phyloP scores from a whole-genome alignment of 2,797 vertebrate species.

The Botia kubotai region DNA sequence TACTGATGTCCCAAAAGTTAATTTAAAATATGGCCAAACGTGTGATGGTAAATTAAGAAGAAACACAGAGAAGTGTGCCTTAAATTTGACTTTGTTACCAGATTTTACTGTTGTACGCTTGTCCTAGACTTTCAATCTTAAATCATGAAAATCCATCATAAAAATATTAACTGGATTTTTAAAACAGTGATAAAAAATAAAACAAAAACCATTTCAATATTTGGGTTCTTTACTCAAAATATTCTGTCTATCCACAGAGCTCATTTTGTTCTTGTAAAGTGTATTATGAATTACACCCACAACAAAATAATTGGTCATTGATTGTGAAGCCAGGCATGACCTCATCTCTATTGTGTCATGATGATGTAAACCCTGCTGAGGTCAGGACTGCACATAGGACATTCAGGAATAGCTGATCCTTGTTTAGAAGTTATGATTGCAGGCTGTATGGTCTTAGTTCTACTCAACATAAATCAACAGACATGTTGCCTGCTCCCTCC shows the following conservation, averaged over 20 bases:
- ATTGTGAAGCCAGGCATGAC: not conserved
- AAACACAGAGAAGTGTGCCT: no score
- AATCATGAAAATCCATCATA: not conserved
- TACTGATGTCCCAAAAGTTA: not conserved
- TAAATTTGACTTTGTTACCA: not conserved
- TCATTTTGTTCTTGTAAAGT: conserved; percentile 33
- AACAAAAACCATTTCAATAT: not conserved
- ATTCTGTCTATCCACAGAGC: not conserved
- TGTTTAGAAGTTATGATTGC: not conserved
- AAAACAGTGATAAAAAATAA: not conserved
- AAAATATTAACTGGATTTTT: not conserved
- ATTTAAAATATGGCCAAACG: not conserved
- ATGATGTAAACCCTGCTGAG: conserved; percentile 14
- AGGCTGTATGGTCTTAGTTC: conserved; percentile 6
- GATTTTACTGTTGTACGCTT: not conserved
- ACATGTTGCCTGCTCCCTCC: not conserved
- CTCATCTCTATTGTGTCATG: conserved; percentile 19
- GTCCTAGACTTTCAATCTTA: not conserved
- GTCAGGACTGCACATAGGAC: not conserved
- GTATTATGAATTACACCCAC: not conserved
- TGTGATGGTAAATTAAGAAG: no score
- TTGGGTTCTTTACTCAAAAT: not conserved
- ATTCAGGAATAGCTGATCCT: not conserved
- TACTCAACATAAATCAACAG: not conserved
- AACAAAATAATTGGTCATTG: conserved; percentile 2